phyloP scores from a whole-genome alignment of 35 echinoderm and acorn worm species.

The Eucidaris tribuloides region DNA sequence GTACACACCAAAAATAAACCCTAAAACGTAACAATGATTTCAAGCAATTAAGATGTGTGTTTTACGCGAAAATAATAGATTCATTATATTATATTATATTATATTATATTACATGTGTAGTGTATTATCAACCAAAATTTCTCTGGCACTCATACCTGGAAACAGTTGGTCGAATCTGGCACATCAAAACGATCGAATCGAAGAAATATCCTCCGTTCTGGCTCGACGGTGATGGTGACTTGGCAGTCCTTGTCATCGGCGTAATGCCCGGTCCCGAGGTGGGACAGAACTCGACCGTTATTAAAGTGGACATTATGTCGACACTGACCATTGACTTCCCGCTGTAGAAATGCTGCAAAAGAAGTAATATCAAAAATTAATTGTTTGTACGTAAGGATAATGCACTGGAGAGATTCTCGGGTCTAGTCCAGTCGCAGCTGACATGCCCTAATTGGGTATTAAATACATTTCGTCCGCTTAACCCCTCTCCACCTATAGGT shows the following conservation, averaged over 20 bases:
- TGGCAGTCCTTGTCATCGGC: constrained; percentile 85
- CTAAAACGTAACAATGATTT: neutral
- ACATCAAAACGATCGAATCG: constrained; percentile 82
- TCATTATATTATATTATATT: neutral
- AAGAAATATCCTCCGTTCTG: constrained; percentile 40
- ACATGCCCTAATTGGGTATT: no score
- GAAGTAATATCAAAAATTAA: neutral
- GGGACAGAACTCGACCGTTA: constrained; percentile 77
- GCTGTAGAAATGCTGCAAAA: constrained; percentile 51
- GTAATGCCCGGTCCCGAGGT: constrained; percentile 57
- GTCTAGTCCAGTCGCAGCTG: no score
- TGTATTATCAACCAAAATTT: neutral
- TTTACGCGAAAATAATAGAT: neutral
- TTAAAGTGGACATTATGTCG: constrained; percentile 55
- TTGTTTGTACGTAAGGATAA: no score
- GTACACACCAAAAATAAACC: neutral
- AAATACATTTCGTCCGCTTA: no score
- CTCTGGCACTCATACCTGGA: constrained; percentile 44
- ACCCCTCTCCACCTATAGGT: no score
- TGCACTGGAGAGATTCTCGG: no score
- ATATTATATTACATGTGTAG: neutral
- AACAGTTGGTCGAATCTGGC: constrained; percentile 76
- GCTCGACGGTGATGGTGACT: constrained; percentile 58
- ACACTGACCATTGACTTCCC: constrained; percentile 59
- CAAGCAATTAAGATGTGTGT: neutral